Conservation (phyloP, 1,140 invertebrate genomes). For the Sitophilus oryzae region DNA sequence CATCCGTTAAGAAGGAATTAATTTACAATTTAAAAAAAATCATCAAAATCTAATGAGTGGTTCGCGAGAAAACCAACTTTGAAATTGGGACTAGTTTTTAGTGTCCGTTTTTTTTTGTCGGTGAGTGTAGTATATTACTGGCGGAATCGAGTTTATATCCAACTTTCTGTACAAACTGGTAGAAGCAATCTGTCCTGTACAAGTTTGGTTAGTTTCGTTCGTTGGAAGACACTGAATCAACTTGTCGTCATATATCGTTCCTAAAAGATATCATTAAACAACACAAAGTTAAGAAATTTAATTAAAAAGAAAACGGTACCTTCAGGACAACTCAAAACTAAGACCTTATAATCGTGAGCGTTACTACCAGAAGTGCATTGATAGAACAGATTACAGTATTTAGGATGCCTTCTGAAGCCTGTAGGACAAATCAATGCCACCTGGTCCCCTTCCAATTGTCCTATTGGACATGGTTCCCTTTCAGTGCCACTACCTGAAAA, state of each 20-base stretch:
- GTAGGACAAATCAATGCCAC: constrained; percentile 68
- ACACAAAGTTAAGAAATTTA: no score
- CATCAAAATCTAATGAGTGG: no score
- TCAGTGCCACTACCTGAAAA: constrained; percentile 11
- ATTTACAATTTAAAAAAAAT: no score
- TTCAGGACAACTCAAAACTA: constrained; percentile 68
- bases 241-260: constrained; percentile 66
- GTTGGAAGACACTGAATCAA: constrained; percentile 63
- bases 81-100: no score
- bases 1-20: no score
- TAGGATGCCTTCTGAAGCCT: constrained; percentile 74
- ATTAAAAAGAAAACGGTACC: constrained; percentile 33
- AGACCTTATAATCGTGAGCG: constrained; percentile 63
- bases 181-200: constrained; percentile 50
- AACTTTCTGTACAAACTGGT: constrained; percentile 51
- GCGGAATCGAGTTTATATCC: constrained; percentile 48
- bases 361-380: constrained; percentile 63
- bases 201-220: constrained; percentile 50
- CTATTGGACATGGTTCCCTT: constrained; percentile 34
- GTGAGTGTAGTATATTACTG: constrained; percentile 47
- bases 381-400: constrained; percentile 78
- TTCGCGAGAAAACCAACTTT: no score
- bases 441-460: constrained; percentile 56
- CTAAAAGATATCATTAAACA: constrained; percentile 1
- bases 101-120: no score